Evolutionary conservation across 1,140 invertebrate species (phyloP), one percentile per base, ranked within the genome.

Genomic region (Pseudomyrmex dendroicus): DNA sequence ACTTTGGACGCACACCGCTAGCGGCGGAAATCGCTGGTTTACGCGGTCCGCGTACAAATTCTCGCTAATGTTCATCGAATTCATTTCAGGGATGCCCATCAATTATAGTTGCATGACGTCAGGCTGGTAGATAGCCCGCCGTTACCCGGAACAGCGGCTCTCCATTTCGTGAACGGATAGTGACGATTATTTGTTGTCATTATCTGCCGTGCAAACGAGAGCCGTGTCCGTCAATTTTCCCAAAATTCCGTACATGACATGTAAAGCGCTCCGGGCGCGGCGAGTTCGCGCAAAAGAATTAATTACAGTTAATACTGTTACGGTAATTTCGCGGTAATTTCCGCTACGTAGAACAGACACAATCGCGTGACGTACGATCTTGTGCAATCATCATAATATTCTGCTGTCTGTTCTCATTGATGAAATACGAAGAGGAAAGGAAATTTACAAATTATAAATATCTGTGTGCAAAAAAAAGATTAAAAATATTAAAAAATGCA

Each of bases 31-130:
- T 87, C 88, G 84, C 86, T 77, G 85, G 84, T 88, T 89, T 88
- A 85, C 83, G 63, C 44, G 5, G 0, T 67, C 62, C 59, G 84
- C 73, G 78, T 80, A 57, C 76, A 66, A 61, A 64, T 64, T 78
- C 57, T 48, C 78, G 68, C 84, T 88, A 85, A 88, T 89, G 84
- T 85, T 88, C 87, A 89, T 89, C 86, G 86, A 88, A 88, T 88
- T 89, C 86, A 78, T 88, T 89, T 88, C 66, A 84, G 66, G 46
- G 68, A 74, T 63, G 59, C 62, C 87, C 64, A 88, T 89, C 86
- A 88, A 89, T 89, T 89, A 88, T 87, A 82, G 59, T 52, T 63
- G 57, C 59, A 7, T 10, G 68, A 35, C 5, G 46, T n/a, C 17
- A 48, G 76, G 54, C 76, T 72, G 76, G 66, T 44, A 80, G 52